These are phyloP conservation scores for Muschampia plurimacula DNA, from an alignment of 2,888 invertebrate species.

Conservation along the genomic window DNA sequence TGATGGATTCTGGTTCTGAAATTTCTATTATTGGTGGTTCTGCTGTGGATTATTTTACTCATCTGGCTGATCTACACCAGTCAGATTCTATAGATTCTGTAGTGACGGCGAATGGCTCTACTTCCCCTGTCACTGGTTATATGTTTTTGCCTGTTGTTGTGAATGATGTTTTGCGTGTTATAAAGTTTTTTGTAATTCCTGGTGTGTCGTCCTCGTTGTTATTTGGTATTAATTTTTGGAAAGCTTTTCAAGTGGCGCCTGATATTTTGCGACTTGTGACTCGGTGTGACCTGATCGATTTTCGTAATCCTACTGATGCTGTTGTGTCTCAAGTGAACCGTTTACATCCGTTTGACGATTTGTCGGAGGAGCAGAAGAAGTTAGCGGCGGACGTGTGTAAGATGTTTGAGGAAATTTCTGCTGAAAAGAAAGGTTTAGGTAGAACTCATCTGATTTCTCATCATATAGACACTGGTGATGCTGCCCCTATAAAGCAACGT, in stretches of 20 bases:
- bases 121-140: slow-evolving; percentile 20
- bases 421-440: slow-evolving; percentile 7
- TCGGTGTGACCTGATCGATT: not conserved
- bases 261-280: not conserved
- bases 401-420: slow-evolving; percentile 1
- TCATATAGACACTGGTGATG: slow-evolving; percentile 1
- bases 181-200: slow-evolving; percentile 28
- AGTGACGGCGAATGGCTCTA: slow-evolving; percentile 19
- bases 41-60: not conserved
- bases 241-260: slow-evolving; percentile 17
- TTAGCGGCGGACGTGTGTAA: not conserved
- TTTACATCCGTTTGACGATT: slow-evolving; percentile 5
- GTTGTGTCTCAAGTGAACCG: not conserved
- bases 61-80: not conserved
- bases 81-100: slow-evolving; percentile 9
- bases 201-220: slow-evolving; percentile 13
- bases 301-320: not conserved
- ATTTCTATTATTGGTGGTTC: slow-evolving; percentile 18
- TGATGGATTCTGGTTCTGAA: slow-evolving; percentile 21
- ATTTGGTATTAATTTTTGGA: slow-evolving; percentile 36
- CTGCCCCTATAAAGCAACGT: not conserved
- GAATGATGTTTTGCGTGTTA: slow-evolving; percentile 13
- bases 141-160: slow-evolving; percentile 30
- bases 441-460: not conserved
- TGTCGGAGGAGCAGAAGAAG: not conserved